phyloP scores from a whole-genome alignment of 1,140 invertebrate species.

The Homarus americanus region DNA sequence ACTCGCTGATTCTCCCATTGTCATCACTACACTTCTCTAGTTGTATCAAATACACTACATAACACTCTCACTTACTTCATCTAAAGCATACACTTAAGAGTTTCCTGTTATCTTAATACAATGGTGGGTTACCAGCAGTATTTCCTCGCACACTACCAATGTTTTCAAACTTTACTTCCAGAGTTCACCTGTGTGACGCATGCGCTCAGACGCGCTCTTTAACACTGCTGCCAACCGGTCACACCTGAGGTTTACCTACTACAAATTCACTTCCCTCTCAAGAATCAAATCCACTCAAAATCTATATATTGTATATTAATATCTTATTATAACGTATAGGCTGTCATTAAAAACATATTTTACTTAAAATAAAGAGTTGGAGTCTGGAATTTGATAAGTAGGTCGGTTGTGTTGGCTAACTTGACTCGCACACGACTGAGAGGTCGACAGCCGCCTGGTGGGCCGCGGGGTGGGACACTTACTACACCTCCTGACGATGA shows the following conservation, averaged over 20 bases:
- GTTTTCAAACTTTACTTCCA: constrained; percentile 71
- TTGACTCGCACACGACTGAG: constrained; percentile 63
- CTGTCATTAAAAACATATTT: not conserved
- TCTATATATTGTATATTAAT: not conserved
- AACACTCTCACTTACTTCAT: constrained; percentile 19
- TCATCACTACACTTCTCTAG: not conserved
- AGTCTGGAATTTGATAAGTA: constrained; percentile 63
- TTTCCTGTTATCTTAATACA: not conserved
- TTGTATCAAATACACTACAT: constrained; percentile 3
- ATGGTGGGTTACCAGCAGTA: constrained; percentile 22
- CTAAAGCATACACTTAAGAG: not conserved
- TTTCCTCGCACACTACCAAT: constrained; percentile 65
- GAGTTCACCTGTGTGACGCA: constrained; percentile 73
- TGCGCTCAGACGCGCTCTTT: constrained; percentile 65
- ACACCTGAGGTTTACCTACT: constrained; percentile 25
- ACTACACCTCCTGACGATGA: constrained; percentile 34
- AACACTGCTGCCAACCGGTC: constrained; percentile 51
- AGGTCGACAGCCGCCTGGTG: constrained; percentile 67
- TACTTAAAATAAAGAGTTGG: constrained; percentile 13
- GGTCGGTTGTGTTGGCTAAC: constrained; percentile 66
- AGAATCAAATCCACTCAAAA: not conserved
- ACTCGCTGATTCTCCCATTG: constrained; percentile 49
- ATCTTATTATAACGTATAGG: not conserved
- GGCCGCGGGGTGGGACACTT: constrained; percentile 53
- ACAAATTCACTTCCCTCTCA: not conserved